Evolutionary conservation across 2,113 vertebrate species (phyloP).

Genomic region (Pimephales promelas): DNA sequence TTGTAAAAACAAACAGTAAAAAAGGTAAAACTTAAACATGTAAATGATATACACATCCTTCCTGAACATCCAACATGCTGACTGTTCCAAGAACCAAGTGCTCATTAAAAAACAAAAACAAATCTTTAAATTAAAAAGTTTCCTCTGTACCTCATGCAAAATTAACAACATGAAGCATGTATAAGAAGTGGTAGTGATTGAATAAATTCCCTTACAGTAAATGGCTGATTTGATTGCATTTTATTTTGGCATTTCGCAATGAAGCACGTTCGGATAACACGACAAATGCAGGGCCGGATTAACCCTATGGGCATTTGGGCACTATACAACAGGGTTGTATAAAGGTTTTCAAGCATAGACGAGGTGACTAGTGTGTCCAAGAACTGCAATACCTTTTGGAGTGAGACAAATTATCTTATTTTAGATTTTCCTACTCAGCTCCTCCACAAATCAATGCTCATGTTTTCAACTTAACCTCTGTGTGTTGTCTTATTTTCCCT

Average conservation of each 20-base stretch:
- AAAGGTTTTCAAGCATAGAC: not conserved
- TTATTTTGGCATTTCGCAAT: not conserved
- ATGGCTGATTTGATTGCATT: not conserved
- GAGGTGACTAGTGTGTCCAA: not conserved
- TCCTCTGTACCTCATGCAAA: no score
- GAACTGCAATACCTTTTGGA: not conserved
- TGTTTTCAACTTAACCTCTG: constrained; percentile 32
- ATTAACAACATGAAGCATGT: no score
- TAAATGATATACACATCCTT: no score
- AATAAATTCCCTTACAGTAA: not conserved
- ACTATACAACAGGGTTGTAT: not conserved
- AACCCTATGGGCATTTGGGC: not conserved
- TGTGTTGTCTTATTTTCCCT: constrained; percentile 3
- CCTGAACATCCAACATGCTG: no score
- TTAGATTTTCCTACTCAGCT: constrained; percentile 31
- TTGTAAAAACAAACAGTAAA: no score
- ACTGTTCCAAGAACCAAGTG: no score
- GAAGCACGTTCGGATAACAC: not conserved
- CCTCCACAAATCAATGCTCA: constrained; percentile 17
- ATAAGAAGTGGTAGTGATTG: no score
- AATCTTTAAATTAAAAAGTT: no score
- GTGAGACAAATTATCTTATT: not conserved
- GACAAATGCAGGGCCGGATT: not conserved
- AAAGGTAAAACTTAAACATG: no score
- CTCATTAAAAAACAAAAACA: no score